Base-by-base conservation (phyloP, 2,888 invertebrate species). In the Caenorhabditis zanzibari region DNA sequence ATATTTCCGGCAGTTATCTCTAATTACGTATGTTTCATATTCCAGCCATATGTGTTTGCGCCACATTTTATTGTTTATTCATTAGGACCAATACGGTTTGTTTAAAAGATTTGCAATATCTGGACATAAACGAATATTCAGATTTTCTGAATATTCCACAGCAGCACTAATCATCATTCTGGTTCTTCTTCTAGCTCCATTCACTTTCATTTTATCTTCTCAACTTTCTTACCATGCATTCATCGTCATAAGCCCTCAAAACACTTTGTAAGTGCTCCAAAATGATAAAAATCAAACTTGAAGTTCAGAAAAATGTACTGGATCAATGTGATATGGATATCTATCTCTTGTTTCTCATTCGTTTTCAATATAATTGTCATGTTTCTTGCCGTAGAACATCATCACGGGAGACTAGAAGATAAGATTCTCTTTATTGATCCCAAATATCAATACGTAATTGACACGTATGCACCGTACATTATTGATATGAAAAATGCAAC, bases 221-320 rank as follows among this genome's bases (percentile, higher is more conserved):
- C 79, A 79, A 16, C 38, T 72, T 0, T 71, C 64, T 1, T 79
- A 79, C 58, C 79, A 79, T 24, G 52, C 49, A 4, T 72, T 79
- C 22, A 71, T 79, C 16, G 41, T 79, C 12, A 58, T 79, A 22
- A 56, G 56, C 41, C 72, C 79, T 3, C 47, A 54, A 32, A 79
- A 35, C 10, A 52, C 64, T 35, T 49, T 79, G 77, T 77, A 26
- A 69, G 69, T 63, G 32, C 12, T 38, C 38, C 2, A 2, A 38
- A 2, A 38, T 12, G 6, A 12, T 38, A 2, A 10, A 38, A 10
- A 10, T 12, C 12, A 38, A 38, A 10, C 12, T 7, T 22, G 28
- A 47, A 32, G 54, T 75, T 41, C 56, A 76, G 66, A 38, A 69
- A 71, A n/a, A 79, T 79, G 77, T 64, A 54, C 19, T 54, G 71